A percentile compares a stretch with the other conserved stretches of the same genome.
These are phyloP conservation scores for Chelonus insularis DNA, from an alignment of 1,140 invertebrate genomes.

Conservation along the genomic window DNA sequence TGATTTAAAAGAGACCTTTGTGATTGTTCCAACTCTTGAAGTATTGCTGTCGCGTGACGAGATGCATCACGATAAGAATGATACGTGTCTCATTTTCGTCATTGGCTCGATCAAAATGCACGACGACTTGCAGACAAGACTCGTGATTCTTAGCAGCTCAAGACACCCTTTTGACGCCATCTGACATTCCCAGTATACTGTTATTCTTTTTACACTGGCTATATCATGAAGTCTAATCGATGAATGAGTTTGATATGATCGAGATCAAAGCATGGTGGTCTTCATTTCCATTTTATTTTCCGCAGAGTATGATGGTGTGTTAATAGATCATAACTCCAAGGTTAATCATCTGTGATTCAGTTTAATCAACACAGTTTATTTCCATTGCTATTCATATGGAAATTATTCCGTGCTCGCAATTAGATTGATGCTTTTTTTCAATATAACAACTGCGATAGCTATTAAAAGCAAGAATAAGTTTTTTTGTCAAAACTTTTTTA, in stretches of 20 bases:
- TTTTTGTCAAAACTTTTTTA: too few relatives aligned
- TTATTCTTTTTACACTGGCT: neutral
- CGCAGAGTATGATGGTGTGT: neutral
- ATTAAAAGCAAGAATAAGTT: too few relatives aligned
- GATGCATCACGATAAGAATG: slow-evolving; percentile 46
- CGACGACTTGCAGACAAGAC: slow-evolving; percentile 26
- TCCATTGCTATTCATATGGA: too few relatives aligned
- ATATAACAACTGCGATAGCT: too few relatives aligned
- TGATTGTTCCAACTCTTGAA: slow-evolving; percentile 16
- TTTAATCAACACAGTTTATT: too few relatives aligned
- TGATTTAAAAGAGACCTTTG: slow-evolving; percentile 16
- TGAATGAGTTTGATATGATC: neutral
- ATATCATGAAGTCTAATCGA: slow-evolving; percentile 1
- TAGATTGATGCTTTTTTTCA: too few relatives aligned
- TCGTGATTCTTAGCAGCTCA: slow-evolving; percentile 10
- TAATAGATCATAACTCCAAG: neutral
- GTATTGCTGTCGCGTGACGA: slow-evolving; percentile 34
- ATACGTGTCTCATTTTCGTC: slow-evolving; percentile 50
- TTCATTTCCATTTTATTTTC: slow-evolving; percentile 24
- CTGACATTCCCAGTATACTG: neutral
- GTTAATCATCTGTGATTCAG: too few relatives aligned
- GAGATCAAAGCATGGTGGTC: slow-evolving; percentile 21
- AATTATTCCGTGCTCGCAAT: too few relatives aligned
- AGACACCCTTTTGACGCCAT: slow-evolving; percentile 8
- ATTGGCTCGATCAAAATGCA: slow-evolving; percentile 44